These are phyloP conservation scores for Chaetogeoica ovagalla DNA, from an alignment of 2,888 invertebrate genomes.

Conservation along the genomic window DNA sequence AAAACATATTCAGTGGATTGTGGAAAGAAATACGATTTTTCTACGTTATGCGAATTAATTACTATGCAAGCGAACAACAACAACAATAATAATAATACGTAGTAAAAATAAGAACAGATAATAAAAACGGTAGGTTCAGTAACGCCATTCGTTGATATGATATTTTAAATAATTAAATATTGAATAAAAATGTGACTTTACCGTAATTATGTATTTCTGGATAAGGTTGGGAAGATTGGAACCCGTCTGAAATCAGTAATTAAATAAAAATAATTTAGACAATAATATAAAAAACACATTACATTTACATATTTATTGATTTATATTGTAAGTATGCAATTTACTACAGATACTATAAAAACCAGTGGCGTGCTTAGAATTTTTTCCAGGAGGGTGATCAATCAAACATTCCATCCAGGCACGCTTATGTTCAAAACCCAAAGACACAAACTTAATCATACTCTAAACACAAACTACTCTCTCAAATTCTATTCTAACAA, in stretches of 20 bases:
- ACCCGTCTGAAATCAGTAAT: slow-evolving; percentile 23
- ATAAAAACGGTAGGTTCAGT: not conserved
- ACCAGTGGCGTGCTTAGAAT: too few relatives aligned
- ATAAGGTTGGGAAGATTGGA: slow-evolving; percentile 11
- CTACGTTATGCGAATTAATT: not conserved
- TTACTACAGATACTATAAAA: too few relatives aligned
- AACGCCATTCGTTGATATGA: not conserved
- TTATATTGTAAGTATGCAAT: too few relatives aligned
- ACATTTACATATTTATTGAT: not conserved
- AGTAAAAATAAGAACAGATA: not conserved
- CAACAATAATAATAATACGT: too few relatives aligned
- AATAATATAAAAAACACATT: not conserved
- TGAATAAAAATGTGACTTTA: slow-evolving; percentile 5
- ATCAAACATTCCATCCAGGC: too few relatives aligned
- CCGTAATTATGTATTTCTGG: slow-evolving; percentile 11
- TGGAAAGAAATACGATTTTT: not conserved
- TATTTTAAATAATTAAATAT: not conserved
- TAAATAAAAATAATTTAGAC: not conserved
- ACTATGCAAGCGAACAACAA: not conserved
- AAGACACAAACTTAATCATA: too few relatives aligned
- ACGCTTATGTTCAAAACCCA: too few relatives aligned
- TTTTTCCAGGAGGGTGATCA: too few relatives aligned
- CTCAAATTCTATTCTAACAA: too few relatives aligned
- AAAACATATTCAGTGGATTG: not conserved
- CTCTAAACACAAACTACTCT: too few relatives aligned